Conservation (phyloP, 2,888 invertebrate genomes). For the Trichogramma dendrolimi region DNA sequence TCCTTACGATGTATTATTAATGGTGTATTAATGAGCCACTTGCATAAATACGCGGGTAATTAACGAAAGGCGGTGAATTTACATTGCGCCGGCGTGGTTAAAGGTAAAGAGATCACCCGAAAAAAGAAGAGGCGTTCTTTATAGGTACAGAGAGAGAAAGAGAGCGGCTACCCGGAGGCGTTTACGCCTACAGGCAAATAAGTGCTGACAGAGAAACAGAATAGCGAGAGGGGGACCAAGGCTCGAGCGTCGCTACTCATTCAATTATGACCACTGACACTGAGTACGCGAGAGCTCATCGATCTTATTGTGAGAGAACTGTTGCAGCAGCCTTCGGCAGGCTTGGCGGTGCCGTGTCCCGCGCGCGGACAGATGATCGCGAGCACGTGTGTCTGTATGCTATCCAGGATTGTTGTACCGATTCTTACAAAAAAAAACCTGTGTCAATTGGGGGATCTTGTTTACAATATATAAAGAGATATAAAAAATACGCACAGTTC, state of each 20-base stretch:
- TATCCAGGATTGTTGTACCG: no score
- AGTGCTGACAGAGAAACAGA: conserved; percentile 38
- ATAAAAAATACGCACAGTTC: no score
- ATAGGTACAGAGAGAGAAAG: conserved; percentile 26
- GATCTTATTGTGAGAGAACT: conserved; percentile 38
- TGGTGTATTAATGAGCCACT: no score
- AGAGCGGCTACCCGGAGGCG: background rate
- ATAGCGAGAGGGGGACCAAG: background rate
- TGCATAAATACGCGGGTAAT: background rate
- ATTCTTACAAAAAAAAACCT: no score
- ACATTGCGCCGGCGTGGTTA: background rate
- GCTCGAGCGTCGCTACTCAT: conserved; percentile 38
- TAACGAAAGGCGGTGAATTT: background rate
- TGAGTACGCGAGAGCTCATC: conserved; percentile 37
- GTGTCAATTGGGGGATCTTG: no score
- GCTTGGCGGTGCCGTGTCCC: no score
- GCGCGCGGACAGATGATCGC: no score
- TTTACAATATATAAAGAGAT: no score
- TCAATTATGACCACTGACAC: conserved; percentile 50
- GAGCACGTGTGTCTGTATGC: no score
- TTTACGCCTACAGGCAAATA: conserved; percentile 22
- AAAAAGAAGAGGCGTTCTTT: conserved; percentile 32
- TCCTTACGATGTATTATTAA: no score
- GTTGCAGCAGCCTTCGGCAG: background rate
- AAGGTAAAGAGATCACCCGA: conserved; percentile 24